Percentiles rank a stretch among this genome's conserved stretches.
phyloP scores from a whole-genome alignment of 2,888 invertebrate species.

The Pterostichus niger region DNA sequence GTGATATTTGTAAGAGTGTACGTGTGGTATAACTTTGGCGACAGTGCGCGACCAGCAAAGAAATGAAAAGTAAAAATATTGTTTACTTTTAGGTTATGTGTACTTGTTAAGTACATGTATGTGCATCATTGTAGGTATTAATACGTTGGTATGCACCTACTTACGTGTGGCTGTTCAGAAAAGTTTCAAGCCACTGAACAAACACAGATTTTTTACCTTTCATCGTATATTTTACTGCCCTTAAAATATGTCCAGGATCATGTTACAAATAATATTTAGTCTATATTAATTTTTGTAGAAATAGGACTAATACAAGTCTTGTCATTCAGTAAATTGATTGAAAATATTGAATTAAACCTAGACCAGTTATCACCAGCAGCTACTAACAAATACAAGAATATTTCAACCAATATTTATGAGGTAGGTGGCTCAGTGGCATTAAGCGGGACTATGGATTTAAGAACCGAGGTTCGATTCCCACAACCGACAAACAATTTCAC shows the following conservation, averaged over 20 bases:
- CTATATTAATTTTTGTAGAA: too few relatives aligned
- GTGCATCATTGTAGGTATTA: constrained; percentile 27
- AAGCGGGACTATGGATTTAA: too few relatives aligned
- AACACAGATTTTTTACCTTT: constrained; percentile 20
- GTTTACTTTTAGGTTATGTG: constrained; percentile 46
- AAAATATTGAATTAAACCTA: too few relatives aligned
- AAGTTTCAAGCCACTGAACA: constrained; percentile 24
- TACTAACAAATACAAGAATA: too few relatives aligned
- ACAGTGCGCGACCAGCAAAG: constrained; percentile 48
- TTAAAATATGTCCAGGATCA: constrained; percentile 4
- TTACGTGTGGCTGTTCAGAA: constrained; percentile 27
- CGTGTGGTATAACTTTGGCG: constrained; percentile 45
- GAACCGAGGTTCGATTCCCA: too few relatives aligned
- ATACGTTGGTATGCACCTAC: constrained; percentile 22
- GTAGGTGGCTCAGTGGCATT: too few relatives aligned
- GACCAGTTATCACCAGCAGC: too few relatives aligned
- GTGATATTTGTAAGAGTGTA: constrained; percentile 7
- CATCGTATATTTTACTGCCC: constrained; percentile 9
- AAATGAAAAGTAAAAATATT: constrained; percentile 47
- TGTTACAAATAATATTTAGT: background rate
- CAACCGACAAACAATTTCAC: too few relatives aligned
- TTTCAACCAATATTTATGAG: too few relatives aligned
- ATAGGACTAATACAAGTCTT: too few relatives aligned
- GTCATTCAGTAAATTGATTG: too few relatives aligned
- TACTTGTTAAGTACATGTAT: constrained; percentile 48